A percentile compares a stretch with the other conserved stretches of the same genome.
phyloP scores from a whole-genome alignment of 2,888 invertebrate species.

The Polymixis lichenea region DNA sequence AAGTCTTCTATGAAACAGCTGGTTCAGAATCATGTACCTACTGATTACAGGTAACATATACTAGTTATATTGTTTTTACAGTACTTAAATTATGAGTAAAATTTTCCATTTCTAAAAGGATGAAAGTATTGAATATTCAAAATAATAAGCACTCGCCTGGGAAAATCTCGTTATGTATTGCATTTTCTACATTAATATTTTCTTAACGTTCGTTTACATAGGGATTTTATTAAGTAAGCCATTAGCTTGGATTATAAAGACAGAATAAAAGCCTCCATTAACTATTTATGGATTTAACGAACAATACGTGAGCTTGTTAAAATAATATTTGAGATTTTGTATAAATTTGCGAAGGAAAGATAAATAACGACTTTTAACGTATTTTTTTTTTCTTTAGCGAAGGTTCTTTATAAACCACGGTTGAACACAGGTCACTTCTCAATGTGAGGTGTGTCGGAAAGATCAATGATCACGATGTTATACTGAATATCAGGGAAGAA shows the following conservation, averaged over 20 bases:
- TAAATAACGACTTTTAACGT: slow-evolving; percentile 1
- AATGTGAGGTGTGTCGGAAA: background rate
- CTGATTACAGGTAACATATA: too few relatives aligned
- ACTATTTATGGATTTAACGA: slow-evolving; percentile 39
- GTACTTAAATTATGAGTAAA: background rate
- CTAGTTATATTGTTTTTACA: too few relatives aligned
- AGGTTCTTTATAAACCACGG: background rate
- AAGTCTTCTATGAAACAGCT: too few relatives aligned
- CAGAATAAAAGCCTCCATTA: slow-evolving; percentile 48
- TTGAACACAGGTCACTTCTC: slow-evolving; percentile 1
- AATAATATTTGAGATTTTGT: slow-evolving; percentile 18
- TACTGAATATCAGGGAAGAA: background rate
- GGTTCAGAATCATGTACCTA: too few relatives aligned
- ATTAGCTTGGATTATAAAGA: slow-evolving; percentile 49
- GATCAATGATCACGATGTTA: background rate
- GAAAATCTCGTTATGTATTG: slow-evolving; percentile 51
- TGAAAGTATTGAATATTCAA: slow-evolving; percentile 59
- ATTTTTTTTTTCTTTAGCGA: background rate
- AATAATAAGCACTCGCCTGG: slow-evolving; percentile 38
- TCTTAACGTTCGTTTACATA: slow-evolving; percentile 50
- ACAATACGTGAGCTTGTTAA: slow-evolving; percentile 23
- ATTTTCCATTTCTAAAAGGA: slow-evolving; percentile 20
- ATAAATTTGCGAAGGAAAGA: slow-evolving; percentile 19
- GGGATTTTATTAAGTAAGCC: slow-evolving; percentile 50
- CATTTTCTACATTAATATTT: slow-evolving; percentile 59